Conservation (phyloP, 2,888 invertebrate species). For the Tryphoninae sp. region DNA sequence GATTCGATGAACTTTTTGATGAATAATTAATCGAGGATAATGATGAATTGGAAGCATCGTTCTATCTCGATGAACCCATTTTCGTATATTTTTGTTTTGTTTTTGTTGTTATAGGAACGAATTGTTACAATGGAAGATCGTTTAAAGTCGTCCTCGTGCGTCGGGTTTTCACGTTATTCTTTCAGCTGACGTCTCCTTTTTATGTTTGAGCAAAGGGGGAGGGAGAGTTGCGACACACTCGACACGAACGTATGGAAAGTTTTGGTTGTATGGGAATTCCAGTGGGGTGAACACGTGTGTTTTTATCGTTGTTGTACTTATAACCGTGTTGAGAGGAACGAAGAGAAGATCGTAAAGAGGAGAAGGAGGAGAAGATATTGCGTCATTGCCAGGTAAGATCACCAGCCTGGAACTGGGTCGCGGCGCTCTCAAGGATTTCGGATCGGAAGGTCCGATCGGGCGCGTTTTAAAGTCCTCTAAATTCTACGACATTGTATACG, state of each 20-base stretch:
- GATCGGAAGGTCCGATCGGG: constrained; percentile 61
- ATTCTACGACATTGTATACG: constrained; percentile 5
- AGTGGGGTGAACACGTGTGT: constrained; percentile 36
- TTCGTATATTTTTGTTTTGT: not conserved
- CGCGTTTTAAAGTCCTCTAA: constrained; percentile 22
- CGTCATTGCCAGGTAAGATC: constrained; percentile 76
- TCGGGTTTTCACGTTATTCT: constrained; percentile 26
- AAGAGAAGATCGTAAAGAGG: constrained; percentile 30
- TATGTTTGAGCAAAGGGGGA: not conserved
- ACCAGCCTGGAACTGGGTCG: constrained; percentile 79
- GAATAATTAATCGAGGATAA: not conserved
- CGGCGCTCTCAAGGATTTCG: constrained; percentile 70
- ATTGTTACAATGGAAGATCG: not conserved
- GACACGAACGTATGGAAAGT: constrained; percentile 44
- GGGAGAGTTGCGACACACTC: constrained; percentile 49
- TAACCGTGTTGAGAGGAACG: constrained; percentile 25
- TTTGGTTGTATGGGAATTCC: constrained; percentile 47
- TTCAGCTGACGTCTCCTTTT: constrained; percentile 19
- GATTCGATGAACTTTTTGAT: not conserved
- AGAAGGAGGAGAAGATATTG: constrained; percentile 69
- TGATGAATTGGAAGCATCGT: not conserved
- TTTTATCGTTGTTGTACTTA: constrained; percentile 43
- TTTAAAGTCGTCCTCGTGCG: not conserved
- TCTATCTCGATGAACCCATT: not conserved
- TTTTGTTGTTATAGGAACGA: not conserved